phyloP scores from a whole-genome alignment of 2,797 vertebrate genomes.

The Cryptoprocta ferox region DNA sequence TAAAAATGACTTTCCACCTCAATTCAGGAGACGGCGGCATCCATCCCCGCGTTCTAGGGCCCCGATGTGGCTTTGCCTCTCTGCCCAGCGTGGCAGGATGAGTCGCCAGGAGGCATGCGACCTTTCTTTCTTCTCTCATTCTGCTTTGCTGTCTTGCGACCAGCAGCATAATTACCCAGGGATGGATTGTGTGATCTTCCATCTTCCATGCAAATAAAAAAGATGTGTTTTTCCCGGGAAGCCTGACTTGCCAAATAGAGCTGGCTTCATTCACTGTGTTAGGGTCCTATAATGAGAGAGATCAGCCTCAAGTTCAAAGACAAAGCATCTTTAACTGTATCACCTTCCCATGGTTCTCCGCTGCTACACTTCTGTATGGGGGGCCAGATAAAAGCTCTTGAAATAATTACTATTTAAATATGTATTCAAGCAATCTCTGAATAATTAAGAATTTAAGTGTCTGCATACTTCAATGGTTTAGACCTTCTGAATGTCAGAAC shows the following conservation, averaged over 20 bases:
- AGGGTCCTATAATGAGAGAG: not conserved
- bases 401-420: not conserved
- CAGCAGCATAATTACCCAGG: not conserved
- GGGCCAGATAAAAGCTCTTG: not conserved
- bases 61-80: accelerated
- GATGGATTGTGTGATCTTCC: not conserved
- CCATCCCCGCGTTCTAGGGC: accelerated
- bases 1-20: not conserved
- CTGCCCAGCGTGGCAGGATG: accelerated
- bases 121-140: not conserved
- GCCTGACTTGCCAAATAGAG: not conserved
- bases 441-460: not conserved
- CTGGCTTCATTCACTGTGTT: accelerated
- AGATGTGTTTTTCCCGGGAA: not conserved
- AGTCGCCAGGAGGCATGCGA: not conserved
- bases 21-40: accelerated
- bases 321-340: not conserved
- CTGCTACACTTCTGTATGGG: not conserved
- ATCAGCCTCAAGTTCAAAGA: not conserved
- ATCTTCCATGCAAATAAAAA: not conserved
- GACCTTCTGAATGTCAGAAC: not conserved
- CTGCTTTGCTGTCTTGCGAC: not conserved
- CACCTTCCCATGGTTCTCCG: not conserved
- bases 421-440: not conserved
- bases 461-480: not conserved